Evolutionary conservation across 2,888 invertebrate genomes (phyloP).

Genomic region (Chironomus riparius): DNA sequence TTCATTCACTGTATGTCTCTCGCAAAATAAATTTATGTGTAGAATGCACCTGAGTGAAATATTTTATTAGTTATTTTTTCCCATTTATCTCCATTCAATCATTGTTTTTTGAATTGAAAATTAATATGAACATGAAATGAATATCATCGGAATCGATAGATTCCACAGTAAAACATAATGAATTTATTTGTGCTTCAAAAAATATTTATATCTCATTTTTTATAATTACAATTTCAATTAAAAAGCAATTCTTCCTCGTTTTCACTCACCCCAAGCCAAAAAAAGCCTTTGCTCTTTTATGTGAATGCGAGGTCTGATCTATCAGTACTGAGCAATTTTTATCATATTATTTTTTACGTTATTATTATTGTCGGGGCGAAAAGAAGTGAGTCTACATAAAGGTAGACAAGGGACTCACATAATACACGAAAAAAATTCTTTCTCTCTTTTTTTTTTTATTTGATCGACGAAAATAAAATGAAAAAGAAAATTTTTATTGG

Average conservation of each 20-base stretch:
- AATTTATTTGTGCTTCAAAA: background rate
- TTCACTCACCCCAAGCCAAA: background rate
- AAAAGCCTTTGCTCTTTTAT: background rate
- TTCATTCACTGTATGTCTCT: background rate
- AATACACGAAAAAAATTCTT: too few relatives aligned
- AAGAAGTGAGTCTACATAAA: too few relatives aligned
- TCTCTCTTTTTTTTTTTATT: too few relatives aligned
- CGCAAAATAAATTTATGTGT: background rate
- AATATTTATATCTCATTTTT: background rate
- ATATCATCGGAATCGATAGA: background rate
- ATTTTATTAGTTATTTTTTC: background rate
- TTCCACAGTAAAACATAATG: background rate
- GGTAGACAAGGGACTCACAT: too few relatives aligned
- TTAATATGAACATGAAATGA: too few relatives aligned
- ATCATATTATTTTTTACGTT: background rate
- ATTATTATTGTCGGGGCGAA: too few relatives aligned
- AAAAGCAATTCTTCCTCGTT: conserved; percentile 20
- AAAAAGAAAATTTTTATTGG: too few relatives aligned
- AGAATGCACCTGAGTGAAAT: background rate
- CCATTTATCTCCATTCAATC: background rate
- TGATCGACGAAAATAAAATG: too few relatives aligned
- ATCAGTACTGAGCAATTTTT: background rate
- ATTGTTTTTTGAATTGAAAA: background rate
- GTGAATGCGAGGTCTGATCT: background rate
- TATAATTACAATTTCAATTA: conserved; percentile 26